Evolutionary conservation across 2,113 vertebrate species (phyloP).

Genomic region (Phainopepla nitens): DNA sequence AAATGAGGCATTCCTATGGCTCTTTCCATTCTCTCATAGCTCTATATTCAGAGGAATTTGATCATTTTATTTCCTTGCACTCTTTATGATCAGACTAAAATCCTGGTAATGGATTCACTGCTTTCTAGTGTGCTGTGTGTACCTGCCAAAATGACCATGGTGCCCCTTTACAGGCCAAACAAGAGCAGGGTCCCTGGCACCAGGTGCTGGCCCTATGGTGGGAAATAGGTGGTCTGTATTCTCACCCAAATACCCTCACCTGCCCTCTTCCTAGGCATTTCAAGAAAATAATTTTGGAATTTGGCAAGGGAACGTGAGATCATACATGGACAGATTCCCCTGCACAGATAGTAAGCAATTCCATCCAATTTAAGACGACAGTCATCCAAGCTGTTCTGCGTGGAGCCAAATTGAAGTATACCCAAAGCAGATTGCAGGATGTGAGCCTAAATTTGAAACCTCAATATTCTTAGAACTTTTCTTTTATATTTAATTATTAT

Average conservation of each 20-base stretch:
- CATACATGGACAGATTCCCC: neutral
- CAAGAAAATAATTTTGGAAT: neutral
- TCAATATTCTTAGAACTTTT: neutral
- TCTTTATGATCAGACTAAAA: neutral
- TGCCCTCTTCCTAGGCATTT: neutral
- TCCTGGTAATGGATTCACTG: neutral
- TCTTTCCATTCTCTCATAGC: neutral
- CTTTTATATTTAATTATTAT: constrained; percentile 11
- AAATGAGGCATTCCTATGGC: neutral
- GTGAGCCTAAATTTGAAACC: neutral
- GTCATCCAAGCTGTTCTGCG: neutral
- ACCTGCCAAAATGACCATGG: neutral
- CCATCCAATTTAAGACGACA: neutral
- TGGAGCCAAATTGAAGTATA: neutral
- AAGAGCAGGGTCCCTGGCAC: neutral
- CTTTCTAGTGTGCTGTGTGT: neutral
- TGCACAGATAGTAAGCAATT: neutral
- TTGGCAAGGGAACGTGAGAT: neutral
- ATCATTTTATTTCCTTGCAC: neutral
- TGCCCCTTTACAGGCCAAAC: neutral
- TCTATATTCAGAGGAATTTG: neutral
- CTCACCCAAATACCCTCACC: neutral
- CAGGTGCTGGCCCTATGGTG: neutral
- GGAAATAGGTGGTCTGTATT: neutral
- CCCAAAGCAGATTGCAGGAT: neutral